Base-by-base conservation (phyloP, 1,140 invertebrate genomes). In the Diabrotica undecimpunctata region DNA sequence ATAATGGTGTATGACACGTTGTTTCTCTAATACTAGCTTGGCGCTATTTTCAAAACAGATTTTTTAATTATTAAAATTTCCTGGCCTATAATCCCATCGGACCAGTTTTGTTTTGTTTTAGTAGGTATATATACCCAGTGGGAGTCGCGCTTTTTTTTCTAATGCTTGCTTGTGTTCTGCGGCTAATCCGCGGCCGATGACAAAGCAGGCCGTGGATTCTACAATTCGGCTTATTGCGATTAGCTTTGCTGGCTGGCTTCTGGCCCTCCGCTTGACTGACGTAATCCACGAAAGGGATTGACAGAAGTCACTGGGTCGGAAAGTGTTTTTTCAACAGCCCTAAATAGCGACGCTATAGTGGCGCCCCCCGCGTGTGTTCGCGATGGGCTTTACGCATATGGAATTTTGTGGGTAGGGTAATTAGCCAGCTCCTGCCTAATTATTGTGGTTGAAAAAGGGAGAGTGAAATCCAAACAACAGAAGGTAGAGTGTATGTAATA, bases 71-170 rank as follows among this genome's bases (percentile, higher is more conserved):
- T 25, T 25, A 25, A 25, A 25, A 25, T 46, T 46, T 6, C 41
- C 41, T 46, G 41, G 41, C 8, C 41, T 46, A 46, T 50, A 60
- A 60, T 60, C 58, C 58, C 58, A 13, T 35, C 13, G 58, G 58
- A 60, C n/a, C 38, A 38, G 41, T 60, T 60, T 60, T 60, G 58
- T 57, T 64, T 64, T 64, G 62, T 64, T 64, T 64, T 64, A 64
- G 62, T 64, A 46, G 41, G 41, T 46, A 46, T n/a, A 60, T 60
- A 36, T 13, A 60, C 58, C 38, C 62, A 57, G 54, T 56, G 62
- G 62, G 62, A 46, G 62, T 64, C 62, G 53, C 61, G 61, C 41
- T 54, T 62, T 62, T 62, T 58, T 41, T 54, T 35, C 56, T 35
- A 58, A 13, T 58, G 56, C 36, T 58, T 39, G 53, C 56, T 46